These are phyloP conservation scores for Lampris incognitus DNA, from an alignment of 2,113 vertebrate genomes.

Conservation along the genomic window DNA sequence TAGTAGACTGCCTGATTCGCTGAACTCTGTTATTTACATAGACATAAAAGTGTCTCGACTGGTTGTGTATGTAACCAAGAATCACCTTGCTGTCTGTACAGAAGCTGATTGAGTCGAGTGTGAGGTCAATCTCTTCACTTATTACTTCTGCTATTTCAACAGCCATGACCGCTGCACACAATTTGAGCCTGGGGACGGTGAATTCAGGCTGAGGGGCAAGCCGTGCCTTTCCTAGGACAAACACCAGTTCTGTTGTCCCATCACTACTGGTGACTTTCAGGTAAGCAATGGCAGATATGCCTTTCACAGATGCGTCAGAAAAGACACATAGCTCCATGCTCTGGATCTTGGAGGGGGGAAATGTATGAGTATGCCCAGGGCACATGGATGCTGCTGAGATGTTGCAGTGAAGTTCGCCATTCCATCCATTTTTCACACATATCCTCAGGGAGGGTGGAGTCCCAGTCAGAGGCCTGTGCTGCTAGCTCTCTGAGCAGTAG, in stretches of 20 bases:
- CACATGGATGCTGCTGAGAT: slow-evolving; percentile 3
- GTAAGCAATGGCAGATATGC: slow-evolving; percentile 16
- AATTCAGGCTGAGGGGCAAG: slow-evolving; percentile 11
- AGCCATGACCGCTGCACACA: slow-evolving; percentile 34
- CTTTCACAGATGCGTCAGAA: slow-evolving; percentile 41
- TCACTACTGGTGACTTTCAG: neutral
- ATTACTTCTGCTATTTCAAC: neutral
- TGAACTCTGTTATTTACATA: slow-evolving; percentile 17
- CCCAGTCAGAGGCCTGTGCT: slow-evolving; percentile 20
- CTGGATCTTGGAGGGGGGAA: neutral
- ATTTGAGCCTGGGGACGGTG: slow-evolving; percentile 26
- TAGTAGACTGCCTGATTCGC: neutral
- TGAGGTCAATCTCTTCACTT: neutral
- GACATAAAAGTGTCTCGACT: slow-evolving; percentile 6
- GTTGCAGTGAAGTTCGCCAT: slow-evolving; percentile 26
- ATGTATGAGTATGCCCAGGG: slow-evolving; percentile 9
- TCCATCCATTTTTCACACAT: neutral
- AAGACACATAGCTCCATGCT: slow-evolving; percentile 38
- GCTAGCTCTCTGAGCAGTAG: neutral
- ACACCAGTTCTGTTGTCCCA: slow-evolving; percentile 16
- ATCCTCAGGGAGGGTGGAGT: slow-evolving; percentile 14
- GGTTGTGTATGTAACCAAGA: neutral
- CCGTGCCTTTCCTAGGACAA: slow-evolving; percentile 17
- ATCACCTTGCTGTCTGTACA: neutral
- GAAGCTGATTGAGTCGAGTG: neutral